Evolutionary conservation across 2,113 vertebrate genomes (phyloP), one percentile per base, ranked within the genome.

Genomic region (Pitta sordida): DNA sequence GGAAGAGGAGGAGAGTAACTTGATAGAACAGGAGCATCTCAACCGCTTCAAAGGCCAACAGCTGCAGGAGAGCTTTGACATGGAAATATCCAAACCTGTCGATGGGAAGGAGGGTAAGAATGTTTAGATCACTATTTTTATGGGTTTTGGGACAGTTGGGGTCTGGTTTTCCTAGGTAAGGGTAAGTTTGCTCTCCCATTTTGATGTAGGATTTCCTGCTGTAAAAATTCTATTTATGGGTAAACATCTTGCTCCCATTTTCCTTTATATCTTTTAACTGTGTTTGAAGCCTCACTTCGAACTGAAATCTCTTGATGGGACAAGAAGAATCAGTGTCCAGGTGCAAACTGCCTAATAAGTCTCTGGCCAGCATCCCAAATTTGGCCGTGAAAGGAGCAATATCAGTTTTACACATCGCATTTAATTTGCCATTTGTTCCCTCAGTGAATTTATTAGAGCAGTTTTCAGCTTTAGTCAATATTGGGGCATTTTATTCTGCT

Each of bases 31-130:
- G 84, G 99, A 99, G 94, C 99, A 99, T 96, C 98, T 99, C 91
- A 97, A 51, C 41, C 96, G 98, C 93, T 99, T 99, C 96, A 98
- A 96, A 34, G 99, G 99, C 49, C 98, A 99, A 34, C 98, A 98
- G 74, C 97, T 98, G 96, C 98, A 99, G 56, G 98, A 99, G 95
- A 98, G 96, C 79, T 99, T 99, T 86, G 99, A 99, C 97, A 97
- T 98, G 34, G 99, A 99, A 87, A 95, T 99, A 64, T 98, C 98
- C 43, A 98, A 98, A 96, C 98, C 99, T 18, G 95, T 99, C 83
- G 99, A 99, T 36, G 98, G 99, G 95, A 99, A 99, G 98, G 98
- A 99, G 86, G 99, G 99, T 99, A 98, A 99, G 99, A 24, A 26
- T 52, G 32, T 46, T 79, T 80, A 34, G 29, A 76, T 64, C 44